Evolutionary conservation across 2,113 vertebrate species (phyloP).

Genomic region (Ictalurus punctatus): DNA sequence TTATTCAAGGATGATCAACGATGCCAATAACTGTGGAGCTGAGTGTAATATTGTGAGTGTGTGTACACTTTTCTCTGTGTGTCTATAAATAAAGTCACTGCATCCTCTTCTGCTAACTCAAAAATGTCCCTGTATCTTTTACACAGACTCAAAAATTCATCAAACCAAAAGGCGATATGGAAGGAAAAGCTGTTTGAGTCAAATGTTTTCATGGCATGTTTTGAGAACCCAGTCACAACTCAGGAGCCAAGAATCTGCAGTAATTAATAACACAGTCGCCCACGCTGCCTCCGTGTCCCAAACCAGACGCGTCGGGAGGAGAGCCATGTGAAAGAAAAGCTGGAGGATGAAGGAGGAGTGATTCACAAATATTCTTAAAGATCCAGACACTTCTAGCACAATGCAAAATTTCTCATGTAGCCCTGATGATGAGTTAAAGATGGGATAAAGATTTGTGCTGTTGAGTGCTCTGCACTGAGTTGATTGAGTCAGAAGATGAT

Average conservation of each 20-base stretch:
- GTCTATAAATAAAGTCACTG: slow-evolving; percentile 9
- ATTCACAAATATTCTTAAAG: slow-evolving; percentile 27
- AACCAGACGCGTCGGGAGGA: slow-evolving; percentile 8
- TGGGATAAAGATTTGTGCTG: background rate
- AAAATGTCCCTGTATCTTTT: background rate
- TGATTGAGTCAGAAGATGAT: background rate
- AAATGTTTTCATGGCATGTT: slow-evolving; percentile 48
- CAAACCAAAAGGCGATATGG: background rate
- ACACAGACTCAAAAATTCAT: slow-evolving; percentile 12
- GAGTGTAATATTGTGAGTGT: background rate
- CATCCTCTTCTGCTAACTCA: slow-evolving; percentile 17
- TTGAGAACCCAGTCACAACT: slow-evolving; percentile 24
- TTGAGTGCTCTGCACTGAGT: too few relatives aligned
- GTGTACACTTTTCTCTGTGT: slow-evolving; percentile 1
- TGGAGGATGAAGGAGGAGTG: slow-evolving; percentile 27
- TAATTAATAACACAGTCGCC: slow-evolving; percentile 59
- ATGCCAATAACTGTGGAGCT: background rate
- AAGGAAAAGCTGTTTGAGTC: slow-evolving; percentile 22
- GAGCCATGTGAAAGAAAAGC: slow-evolving; percentile 34
- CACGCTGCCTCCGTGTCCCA: slow-evolving; percentile 39
- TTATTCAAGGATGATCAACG: background rate
- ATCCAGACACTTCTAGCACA: slow-evolving; percentile 9
- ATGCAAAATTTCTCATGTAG: background rate
- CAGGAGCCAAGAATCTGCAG: slow-evolving; percentile 43
- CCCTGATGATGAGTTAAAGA: background rate